A percentile compares a stretch with the other conserved stretches of the same genome.
Evolutionary conservation across 1,140 invertebrate species (phyloP).

Genomic region (Micrasema longulum): DNA sequence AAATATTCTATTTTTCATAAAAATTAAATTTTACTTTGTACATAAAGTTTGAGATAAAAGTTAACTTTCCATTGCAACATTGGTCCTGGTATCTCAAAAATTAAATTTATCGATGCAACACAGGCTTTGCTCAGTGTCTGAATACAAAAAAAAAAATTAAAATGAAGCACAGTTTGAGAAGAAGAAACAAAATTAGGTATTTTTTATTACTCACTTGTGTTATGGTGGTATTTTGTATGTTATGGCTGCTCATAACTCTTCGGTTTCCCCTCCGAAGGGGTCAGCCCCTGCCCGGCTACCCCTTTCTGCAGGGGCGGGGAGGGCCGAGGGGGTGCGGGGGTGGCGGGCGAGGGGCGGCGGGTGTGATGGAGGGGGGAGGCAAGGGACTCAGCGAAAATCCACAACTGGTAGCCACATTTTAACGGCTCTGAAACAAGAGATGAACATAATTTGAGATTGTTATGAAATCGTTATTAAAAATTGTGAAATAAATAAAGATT

Average conservation of each 20-base stretch:
- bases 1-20: too few species aligned
- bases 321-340: conserved; percentile 61
- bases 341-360: conserved; percentile 59
- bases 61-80: too few species aligned
- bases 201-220: conserved; percentile 52
- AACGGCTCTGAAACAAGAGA: conserved; percentile 12
- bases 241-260: conserved; percentile 50
- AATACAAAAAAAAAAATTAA: too few species aligned
- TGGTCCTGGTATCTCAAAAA: too few species aligned
- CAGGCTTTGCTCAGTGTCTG: too few species aligned
- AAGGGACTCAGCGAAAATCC: conserved; percentile 25
- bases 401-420: conserved; percentile 20
- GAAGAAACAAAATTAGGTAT: background rate
- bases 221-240: conserved; percentile 51
- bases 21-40: too few species aligned
- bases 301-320: conserved; percentile 62
- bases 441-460: background rate
- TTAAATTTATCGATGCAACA: too few species aligned
- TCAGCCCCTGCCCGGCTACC: conserved; percentile 8
- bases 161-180: background rate
- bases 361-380: conserved; percentile 54
- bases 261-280: conserved; percentile 29
- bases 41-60: too few species aligned
- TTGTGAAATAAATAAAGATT: background rate
- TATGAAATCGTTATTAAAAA: background rate